Base-by-base conservation (phyloP, 2,888 invertebrate species). In the Auanema freiburgensis region DNA sequence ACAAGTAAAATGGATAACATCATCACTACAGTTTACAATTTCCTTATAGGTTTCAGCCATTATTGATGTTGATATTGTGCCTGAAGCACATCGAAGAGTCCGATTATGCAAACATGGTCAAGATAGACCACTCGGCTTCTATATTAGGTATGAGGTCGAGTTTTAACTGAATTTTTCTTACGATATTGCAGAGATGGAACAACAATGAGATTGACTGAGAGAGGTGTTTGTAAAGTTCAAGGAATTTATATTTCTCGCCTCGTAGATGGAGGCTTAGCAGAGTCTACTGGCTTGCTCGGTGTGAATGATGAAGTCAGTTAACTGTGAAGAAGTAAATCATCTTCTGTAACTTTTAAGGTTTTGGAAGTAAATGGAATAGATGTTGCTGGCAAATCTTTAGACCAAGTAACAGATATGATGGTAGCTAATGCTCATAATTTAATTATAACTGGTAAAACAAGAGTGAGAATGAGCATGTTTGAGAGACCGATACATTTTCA, bases 361-460 rank as follows among this genome's bases (percentile, higher is more conserved):
- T 88, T 97, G 11, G 97, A 98, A 86, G 98, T 98, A 50, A 98
- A 98, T 86, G 98, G 98, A 42, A 98, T 99, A 81, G 96, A 98
- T 85, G 97, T 83, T n/a, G 91, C 91, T 59, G 95, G 94, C 40
- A 98, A 98, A 87, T 94, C 94, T 0, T 86, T 99, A 25, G 97
- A 99, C 86, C 94, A 95, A 90, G 76, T 98, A 62, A 98, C 98
- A 0, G 98, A 98, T 86, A 98, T 98, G 98, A 98, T 99, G 98
- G 95, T 99, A 59, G 98, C 98, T 24, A 99, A 98, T 87, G 95
- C 95, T 62, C 93, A 93, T 57, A 98, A 98, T 87, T 88, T 98
- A 77, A 98, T 98, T 80, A 93, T 98, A 79, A 98, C 98, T 0
- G 73, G 70, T 68, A 18, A 43, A 44, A 50, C 8, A 18, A 50